A percentile compares a stretch with the other conserved stretches of the same genome.
phyloP scores from a whole-genome alignment of 2,888 invertebrate genomes.

The Tiphia femorata region DNA sequence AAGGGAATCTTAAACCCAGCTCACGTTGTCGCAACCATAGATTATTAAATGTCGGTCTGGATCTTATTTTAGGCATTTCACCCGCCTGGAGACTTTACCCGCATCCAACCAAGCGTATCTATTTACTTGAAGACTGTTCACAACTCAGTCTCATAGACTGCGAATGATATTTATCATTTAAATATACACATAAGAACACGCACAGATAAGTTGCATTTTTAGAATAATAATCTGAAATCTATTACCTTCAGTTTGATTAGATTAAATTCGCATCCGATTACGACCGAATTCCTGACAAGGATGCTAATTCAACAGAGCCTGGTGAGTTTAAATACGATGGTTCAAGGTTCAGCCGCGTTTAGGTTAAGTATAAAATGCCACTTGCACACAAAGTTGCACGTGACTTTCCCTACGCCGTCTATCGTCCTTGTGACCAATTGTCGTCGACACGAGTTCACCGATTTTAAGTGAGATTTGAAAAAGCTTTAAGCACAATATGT shows the following conservation, averaged over 20 bases:
- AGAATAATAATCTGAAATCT: no score
- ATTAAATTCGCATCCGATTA: neutral
- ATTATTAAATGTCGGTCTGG: constrained; percentile 69
- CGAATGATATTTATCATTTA: no score
- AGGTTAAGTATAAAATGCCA: constrained; percentile 44
- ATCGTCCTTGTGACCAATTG: constrained; percentile 5
- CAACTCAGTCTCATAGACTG: neutral
- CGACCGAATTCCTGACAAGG: neutral
- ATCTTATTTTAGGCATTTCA: constrained; percentile 61
- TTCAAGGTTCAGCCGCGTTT: constrained; percentile 28
- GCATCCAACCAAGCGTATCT: constrained; percentile 34
- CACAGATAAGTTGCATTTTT: no score
- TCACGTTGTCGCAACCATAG: constrained; percentile 76
- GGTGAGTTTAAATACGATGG: constrained; percentile 11
- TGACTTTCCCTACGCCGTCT: constrained; percentile 29
- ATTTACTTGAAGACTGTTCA: neutral
- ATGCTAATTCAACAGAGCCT: neutral
- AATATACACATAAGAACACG: neutral
- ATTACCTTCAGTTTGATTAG: no score
- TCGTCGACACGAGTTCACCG: constrained; percentile 1
- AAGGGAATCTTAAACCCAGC: constrained; percentile 72
- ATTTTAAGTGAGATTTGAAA: constrained; percentile 9
- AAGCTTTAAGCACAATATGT: constrained; percentile 22
- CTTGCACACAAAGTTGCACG: constrained; percentile 29
- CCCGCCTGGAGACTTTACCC: constrained; percentile 25